These are phyloP conservation scores for Psittacula derbiana DNA, from an alignment of 2,797 vertebrate species.

Conservation along the genomic window DNA sequence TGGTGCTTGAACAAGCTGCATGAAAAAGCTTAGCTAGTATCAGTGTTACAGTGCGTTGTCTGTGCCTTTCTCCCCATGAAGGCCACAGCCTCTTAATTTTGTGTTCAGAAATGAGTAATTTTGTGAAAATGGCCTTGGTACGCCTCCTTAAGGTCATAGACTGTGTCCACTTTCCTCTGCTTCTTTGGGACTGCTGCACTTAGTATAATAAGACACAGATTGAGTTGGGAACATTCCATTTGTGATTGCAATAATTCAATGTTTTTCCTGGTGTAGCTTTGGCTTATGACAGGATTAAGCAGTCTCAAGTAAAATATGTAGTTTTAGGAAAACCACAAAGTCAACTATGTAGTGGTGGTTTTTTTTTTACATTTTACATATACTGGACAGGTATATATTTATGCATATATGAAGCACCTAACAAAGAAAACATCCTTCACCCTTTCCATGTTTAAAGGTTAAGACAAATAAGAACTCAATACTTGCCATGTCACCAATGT, in stretches of 20 bases:
- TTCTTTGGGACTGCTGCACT: background rate
- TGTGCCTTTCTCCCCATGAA: accelerated
- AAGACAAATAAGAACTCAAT: background rate
- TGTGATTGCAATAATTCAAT: background rate
- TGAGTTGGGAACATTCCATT: background rate
- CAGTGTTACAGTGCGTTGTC: background rate
- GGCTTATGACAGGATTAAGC: background rate
- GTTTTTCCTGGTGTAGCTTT: background rate
- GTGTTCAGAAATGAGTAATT: background rate
- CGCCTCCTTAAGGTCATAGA: background rate
- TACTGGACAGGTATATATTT: background rate
- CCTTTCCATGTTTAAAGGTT: background rate
- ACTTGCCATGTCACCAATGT: background rate
- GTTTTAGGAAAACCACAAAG: background rate
- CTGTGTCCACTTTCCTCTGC: background rate
- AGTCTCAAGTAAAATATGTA: background rate
- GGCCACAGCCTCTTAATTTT: background rate
- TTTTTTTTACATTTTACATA: background rate
- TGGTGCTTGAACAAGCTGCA: background rate
- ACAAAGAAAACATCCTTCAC: background rate
- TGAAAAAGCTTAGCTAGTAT: background rate
- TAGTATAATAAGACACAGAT: background rate
- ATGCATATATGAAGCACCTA: background rate
- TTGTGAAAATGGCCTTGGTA: background rate
- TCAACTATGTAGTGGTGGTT: accelerated